Evolutionary conservation across 2,888 invertebrate genomes (phyloP), one percentile per base, ranked within the genome.

Genomic region (Archips crataeganus): DNA sequence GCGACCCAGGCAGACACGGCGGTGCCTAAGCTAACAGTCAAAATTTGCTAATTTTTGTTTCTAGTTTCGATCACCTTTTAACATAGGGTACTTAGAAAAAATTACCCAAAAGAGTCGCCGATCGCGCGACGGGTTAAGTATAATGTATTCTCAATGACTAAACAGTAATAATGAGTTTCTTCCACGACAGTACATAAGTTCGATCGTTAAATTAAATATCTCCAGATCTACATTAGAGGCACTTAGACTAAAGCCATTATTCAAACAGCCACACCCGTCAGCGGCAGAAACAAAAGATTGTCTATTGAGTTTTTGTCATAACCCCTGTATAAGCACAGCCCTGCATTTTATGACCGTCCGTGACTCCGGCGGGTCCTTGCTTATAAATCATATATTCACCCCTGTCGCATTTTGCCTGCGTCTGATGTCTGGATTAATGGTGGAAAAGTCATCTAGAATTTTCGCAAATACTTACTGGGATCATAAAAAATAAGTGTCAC

Each of bases 381-480:
- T 79, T 80, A 81, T 79, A 79, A 78, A 80, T 79, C 77, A 79
- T 80, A 79, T 81, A 81, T 82, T 82, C 80, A 79, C 82, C 82
- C 83, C 80, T 77, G 77, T 77, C 76, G 71, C 74, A 61, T 59
- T 49, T 79, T 75, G 79, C 75, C 85, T 87, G 87, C 80, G 81
- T 82, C 84, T 86, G 85, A 87, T 86, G 81, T 79, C 81, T 80
- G 78, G 83, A 76, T 84, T 85, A 87, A 88, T 85, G 81, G 83
- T 77, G 76, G 79, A 81, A 83, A 86, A 86, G 81, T 78, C 80
- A 76, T 70, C 76, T 61, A 47, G 57, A 63, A 75, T 54, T 59
- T 60, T 51, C 60, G 54, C 65, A 74, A 69, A 74, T 15, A 73
- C 72, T 71, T 71, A 47, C 62, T 47, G 10, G 36, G 64, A 65